Evolutionary conservation across 92 coral and sea anemone genomes (phyloP).

Genomic region (Zoanthus sociatus): DNA sequence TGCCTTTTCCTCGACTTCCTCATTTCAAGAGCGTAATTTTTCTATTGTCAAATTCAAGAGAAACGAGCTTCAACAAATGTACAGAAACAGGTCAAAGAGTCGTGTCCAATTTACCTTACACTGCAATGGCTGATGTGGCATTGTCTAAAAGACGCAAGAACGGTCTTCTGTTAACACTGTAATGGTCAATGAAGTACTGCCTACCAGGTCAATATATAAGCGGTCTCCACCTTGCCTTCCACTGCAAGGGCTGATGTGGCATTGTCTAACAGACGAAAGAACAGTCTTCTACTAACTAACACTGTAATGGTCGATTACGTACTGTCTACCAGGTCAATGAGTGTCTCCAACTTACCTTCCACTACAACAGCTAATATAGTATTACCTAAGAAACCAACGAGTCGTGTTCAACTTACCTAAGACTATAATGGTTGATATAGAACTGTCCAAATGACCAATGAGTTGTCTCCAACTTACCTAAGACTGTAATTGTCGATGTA

Average conservation of each 20-base stretch:
- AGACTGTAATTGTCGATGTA: slow-evolving; percentile 61
- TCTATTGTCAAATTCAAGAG: too few species aligned
- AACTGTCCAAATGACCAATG: not conserved
- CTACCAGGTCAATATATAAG: not conserved
- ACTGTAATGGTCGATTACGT: slow-evolving; percentile 54
- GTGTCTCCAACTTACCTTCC: slow-evolving; percentile 17
- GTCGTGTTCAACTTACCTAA: slow-evolving; percentile 7
- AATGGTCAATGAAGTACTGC: slow-evolving; percentile 59
- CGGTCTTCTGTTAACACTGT: not conserved
- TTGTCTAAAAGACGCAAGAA: too few species aligned
- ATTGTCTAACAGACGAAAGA: too few species aligned
- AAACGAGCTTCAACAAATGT: too few species aligned
- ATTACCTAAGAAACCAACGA: slow-evolving; percentile 17
- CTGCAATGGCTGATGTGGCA: too few species aligned
- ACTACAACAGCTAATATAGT: slow-evolving; percentile 63
- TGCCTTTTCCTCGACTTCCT: too few species aligned
- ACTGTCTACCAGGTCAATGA: slow-evolving; percentile 39
- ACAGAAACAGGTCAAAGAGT: too few species aligned
- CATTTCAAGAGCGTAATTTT: too few species aligned
- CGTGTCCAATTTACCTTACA: too few species aligned
- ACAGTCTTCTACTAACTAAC: not conserved
- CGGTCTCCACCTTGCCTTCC: too few species aligned
- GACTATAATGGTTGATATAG: slow-evolving; percentile 24
- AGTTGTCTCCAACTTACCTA: slow-evolving; percentile 20
- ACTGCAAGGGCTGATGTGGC: too few species aligned